phyloP scores from a whole-genome alignment of 2,888 invertebrate genomes.

The Lepetodrilus schrolli region DNA sequence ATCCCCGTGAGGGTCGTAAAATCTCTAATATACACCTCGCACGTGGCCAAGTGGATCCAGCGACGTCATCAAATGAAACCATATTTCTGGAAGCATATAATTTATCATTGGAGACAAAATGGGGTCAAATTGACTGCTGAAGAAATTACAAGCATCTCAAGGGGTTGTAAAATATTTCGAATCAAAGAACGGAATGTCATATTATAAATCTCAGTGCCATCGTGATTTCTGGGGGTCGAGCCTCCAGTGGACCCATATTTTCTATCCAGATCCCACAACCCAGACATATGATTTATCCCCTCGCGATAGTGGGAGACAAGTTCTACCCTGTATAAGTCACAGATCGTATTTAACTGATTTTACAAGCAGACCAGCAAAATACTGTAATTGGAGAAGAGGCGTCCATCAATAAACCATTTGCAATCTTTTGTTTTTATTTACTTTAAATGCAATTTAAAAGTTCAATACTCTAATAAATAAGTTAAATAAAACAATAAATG shows the following conservation, averaged over 20 bases:
- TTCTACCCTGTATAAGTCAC: too few relatives aligned
- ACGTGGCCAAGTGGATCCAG: neutral
- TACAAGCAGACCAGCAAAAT: too few relatives aligned
- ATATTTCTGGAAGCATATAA: slow-evolving; percentile 1
- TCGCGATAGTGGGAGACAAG: too few relatives aligned
- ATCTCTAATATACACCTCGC: slow-evolving; percentile 8
- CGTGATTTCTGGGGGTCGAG: neutral
- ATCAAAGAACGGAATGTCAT: slow-evolving; percentile 8
- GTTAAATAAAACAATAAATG: too few relatives aligned
- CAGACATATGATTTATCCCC: neutral
- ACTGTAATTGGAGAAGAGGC: too few relatives aligned
- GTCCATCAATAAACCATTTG: too few relatives aligned
- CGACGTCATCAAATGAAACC: slow-evolving; percentile 11
- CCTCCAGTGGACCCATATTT: neutral
- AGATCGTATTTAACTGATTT: too few relatives aligned
- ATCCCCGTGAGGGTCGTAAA: neutral
- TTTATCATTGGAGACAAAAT: slow-evolving; percentile 7
- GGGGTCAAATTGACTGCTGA: slow-evolving; percentile 2
- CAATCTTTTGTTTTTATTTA: too few relatives aligned
- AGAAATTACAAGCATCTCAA: slow-evolving; percentile 25
- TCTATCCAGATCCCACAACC: neutral
- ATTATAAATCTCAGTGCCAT: neutral
- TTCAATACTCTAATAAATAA: too few relatives aligned
- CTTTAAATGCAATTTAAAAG: too few relatives aligned
- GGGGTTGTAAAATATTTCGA: neutral